These are phyloP conservation scores for Eufriesea mexicana DNA, from an alignment of 1,140 invertebrate species.

Conservation along the genomic window DNA sequence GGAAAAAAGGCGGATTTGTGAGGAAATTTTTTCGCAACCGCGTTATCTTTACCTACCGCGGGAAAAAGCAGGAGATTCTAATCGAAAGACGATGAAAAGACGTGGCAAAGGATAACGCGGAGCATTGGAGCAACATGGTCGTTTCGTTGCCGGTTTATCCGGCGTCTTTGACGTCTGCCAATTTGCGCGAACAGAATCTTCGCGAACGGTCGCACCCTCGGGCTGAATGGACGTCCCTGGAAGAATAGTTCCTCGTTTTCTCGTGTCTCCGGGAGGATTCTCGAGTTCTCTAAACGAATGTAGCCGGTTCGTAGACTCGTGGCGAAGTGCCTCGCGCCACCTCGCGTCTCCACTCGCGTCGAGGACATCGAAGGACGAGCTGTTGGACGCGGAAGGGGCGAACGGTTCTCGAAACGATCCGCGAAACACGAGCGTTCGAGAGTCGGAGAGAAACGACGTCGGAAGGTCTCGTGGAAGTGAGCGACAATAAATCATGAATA, in stretches of 20 bases:
- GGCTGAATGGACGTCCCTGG: neutral
- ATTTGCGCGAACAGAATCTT: conserved; percentile 17
- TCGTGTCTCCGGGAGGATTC: neutral
- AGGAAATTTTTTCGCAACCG: neutral
- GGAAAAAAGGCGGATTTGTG: neutral
- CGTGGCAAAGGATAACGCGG: neutral
- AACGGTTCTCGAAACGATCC: neutral
- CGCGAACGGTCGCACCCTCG: neutral
- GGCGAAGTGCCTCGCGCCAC: neutral
- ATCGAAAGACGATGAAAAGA: conserved; percentile 24
- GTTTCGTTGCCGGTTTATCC: conserved; percentile 11
- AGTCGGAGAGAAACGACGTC: neutral
- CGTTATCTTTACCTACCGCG: neutral
- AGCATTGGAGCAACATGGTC: conserved; percentile 2
- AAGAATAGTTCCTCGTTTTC: neutral
- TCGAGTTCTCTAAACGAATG: neutral
- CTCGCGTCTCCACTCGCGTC: neutral
- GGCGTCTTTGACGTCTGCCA: conserved; percentile 16
- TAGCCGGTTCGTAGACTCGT: neutral
- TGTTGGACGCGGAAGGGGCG: neutral
- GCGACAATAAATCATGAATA: conserved; percentile 70
- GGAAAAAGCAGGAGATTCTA: neutral
- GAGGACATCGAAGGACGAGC: neutral
- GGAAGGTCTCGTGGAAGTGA: conserved; percentile 39
- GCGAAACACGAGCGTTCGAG: neutral